Evolutionary conservation across 2,797 vertebrate species (phyloP), one percentile per base, ranked within the genome.

Genomic region (Alca torda): DNA sequence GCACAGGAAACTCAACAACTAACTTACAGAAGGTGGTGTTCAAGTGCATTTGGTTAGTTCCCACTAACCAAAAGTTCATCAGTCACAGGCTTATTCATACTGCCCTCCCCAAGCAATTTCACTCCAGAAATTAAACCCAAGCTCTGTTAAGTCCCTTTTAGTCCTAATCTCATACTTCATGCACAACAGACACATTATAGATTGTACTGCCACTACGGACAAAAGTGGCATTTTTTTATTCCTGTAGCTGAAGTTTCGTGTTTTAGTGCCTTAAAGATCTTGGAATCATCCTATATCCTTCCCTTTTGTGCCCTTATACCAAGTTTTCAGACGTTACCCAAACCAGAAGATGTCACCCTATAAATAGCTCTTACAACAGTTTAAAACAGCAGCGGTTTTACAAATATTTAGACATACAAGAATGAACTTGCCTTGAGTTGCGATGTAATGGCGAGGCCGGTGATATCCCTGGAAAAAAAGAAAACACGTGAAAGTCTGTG

Each of bases 361-460:
- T 2, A 56, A 74, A 45, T 3, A 59, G 10, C 16, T 91, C 73
- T 84, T n/a, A 19, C 24, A 68, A 31, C 12, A 64, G 20, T 16
- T 41, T 28, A 72, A 80, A 67, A 39, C 24, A 59, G 17, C 60
- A 83, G 45, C 20, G 43, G n/a, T 1, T 81, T 93, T n/a, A 45
- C 57, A 68, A 37, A 54, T 48, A 73, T 68, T 93, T 51, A 50
- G 61, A 90, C 56, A 95, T 10, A 53, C 30, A 89, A 91, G 82
- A 67, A 50, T 48, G 50, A 50, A 91, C 96, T 98, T 98, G 99
- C 99, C 99, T 99, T 99, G 99, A 80, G 99, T 99, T 95, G 99
- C 99, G 79, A 99, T 99, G 98, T 99, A 99, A 97, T 99, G 99
- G 90, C 99, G 99, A 96, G 99, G 99, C 65, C 99, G 98, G 87